Evolutionary conservation across 2,113 vertebrate species (phyloP).

Genomic region (Nibea coibor): DNA sequence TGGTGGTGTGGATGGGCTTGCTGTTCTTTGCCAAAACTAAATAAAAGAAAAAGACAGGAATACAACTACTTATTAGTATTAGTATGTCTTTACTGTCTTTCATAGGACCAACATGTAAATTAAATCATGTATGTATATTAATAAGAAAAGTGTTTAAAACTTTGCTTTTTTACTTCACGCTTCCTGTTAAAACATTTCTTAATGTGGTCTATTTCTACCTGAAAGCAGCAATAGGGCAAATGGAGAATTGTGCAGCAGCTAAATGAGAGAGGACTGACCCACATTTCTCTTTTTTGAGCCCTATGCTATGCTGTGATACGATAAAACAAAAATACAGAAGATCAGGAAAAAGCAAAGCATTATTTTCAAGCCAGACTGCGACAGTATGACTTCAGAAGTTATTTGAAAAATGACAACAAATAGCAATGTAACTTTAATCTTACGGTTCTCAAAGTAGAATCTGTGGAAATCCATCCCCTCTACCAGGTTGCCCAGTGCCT

Average conservation of each 20-base stretch:
- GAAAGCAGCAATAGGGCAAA: background rate
- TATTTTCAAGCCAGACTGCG: background rate
- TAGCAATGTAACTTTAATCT: constrained; percentile 56
- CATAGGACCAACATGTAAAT: background rate
- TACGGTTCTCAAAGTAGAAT: constrained; percentile 98
- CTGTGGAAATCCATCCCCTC: constrained; percentile 99
- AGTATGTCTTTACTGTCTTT: background rate
- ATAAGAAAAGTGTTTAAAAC: background rate
- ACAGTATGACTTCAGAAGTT: background rate
- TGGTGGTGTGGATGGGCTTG: constrained; percentile 98
- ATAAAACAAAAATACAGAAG: background rate
- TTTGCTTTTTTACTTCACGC: background rate
- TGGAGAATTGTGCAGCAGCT: background rate
- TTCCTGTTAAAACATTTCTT: background rate
- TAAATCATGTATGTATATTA: background rate
- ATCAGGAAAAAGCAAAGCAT: background rate
- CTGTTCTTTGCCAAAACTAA: constrained; percentile 96
- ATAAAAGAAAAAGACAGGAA: background rate
- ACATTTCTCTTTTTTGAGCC: background rate
- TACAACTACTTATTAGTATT: background rate
- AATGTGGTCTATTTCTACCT: background rate
- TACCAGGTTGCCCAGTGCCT: constrained; percentile 95
- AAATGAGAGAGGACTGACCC: background rate
- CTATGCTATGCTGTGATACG: background rate
- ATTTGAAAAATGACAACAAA: background rate